Conservation (phyloP, 2,113 vertebrate species). For the Hypanus sabinus region DNA sequence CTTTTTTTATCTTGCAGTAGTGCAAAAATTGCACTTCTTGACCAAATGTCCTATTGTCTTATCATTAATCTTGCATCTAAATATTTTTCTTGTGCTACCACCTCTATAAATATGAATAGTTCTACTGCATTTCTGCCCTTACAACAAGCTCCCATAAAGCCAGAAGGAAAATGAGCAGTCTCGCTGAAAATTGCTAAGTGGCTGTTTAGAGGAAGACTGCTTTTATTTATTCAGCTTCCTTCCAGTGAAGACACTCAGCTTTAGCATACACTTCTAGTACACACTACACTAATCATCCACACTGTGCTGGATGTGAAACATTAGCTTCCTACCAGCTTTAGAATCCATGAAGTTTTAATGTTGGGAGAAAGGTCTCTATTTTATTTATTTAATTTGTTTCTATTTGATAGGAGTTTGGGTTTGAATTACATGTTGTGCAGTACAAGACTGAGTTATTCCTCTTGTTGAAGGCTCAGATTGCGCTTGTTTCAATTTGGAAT, state of each 20-base stretch:
- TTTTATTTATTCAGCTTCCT: background rate
- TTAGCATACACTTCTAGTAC: background rate
- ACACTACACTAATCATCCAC: background rate
- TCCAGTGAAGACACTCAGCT: background rate
- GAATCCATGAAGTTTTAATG: background rate
- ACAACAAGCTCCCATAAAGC: background rate
- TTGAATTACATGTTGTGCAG: constrained; percentile 50
- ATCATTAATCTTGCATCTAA: background rate
- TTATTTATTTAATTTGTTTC: constrained; percentile 11
- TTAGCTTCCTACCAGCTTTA: background rate
- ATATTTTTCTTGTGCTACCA: background rate
- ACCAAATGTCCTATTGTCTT: background rate
- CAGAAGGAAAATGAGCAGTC: background rate
- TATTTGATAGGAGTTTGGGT: background rate
- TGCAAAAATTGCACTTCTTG: background rate
- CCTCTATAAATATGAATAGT: too few species aligned
- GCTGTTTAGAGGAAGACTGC: background rate
- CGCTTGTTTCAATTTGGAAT: constrained; percentile 57
- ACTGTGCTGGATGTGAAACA: background rate
- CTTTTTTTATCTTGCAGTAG: background rate
- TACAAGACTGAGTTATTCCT: constrained; percentile 44
- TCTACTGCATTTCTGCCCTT: background rate
- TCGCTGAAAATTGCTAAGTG: background rate
- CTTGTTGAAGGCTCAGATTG: constrained; percentile 54
- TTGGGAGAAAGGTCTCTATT: background rate